These are phyloP conservation scores for Rhopalosiphum nymphaeae DNA, from an alignment of 2,888 invertebrate genomes.

Conservation along the genomic window DNA sequence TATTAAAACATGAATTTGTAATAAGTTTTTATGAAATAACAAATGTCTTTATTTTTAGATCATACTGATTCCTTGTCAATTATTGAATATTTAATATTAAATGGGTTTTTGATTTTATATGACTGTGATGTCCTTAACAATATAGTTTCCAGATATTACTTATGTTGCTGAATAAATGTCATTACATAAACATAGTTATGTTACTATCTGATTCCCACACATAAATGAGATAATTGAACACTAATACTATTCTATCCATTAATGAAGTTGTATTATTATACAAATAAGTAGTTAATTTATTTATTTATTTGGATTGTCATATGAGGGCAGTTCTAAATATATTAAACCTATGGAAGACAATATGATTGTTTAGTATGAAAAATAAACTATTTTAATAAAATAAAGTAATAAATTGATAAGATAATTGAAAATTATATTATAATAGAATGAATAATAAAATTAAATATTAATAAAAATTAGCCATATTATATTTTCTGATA, in stretches of 20 bases:
- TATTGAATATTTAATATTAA: background rate
- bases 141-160: background rate
- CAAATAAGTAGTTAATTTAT: background rate
- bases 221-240: background rate
- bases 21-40: background rate
- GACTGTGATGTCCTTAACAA: background rate
- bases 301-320: constrained; percentile 35
- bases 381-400: constrained; percentile 15
- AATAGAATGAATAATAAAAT: background rate
- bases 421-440: constrained; percentile 31
- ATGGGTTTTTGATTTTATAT: background rate
- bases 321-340: constrained; percentile 5
- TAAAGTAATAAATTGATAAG: background rate
- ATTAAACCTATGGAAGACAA: constrained; percentile 44
- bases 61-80: background rate
- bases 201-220: background rate
- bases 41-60: background rate
- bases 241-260: background rate
- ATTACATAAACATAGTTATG: background rate
- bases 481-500: background rate
- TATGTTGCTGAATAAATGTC: background rate
- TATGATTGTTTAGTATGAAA: constrained; percentile 29
- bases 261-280: background rate
- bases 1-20: background rate
- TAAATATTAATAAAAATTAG: background rate